Base-by-base conservation (phyloP, 53 echinoderm and acorn worm genomes). In the Temnopleurus reevesii region DNA sequence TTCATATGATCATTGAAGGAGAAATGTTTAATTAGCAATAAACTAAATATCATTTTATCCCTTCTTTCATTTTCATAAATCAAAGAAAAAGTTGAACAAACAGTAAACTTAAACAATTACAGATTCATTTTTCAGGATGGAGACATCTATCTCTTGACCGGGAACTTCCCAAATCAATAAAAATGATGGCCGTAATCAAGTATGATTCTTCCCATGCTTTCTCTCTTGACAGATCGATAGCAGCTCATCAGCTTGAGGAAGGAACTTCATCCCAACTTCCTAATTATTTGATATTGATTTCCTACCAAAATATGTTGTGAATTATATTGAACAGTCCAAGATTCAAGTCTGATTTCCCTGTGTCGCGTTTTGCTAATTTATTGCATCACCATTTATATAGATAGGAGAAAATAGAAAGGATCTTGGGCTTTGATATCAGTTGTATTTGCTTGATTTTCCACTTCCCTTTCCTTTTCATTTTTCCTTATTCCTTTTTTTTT, bases 161-260 rank as follows among this genome's bases (percentile, higher is more conserved):
- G 71, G 38, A 71, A 71, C 71, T n/a, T 71, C 71, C 71, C 71
- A 71, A n/a, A n/a, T 43, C 36, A 38, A n/a, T 71, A 38, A 71
- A 71, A 8, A 71, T 71, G 71, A 38, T 41, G 21, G 71, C 41
- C 6, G 27, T 26, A 63, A 36, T 71, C 63, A 63, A 9, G 23
- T 58, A 31, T 30, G 63, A 63, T 63, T 63, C 63, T 17, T 63
- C 29, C 10, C 63, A 71, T 71, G 18, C 19, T 41, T 17, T 18
- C 6, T 41, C 17, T 0, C 35, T 41, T 41, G 71, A 71, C 21
- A 71, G 41, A n/a, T 5, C n/a, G 41, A 71, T 71, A 12, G 1
- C 36, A 17, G 41, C 3, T 21, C 21, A 21, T n/a, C 8, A 12
- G 21, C 41, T 1, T 4, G 36, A 36, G 71, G 38, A 71, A 71